Evolutionary conservation across 2,797 vertebrate genomes (phyloP).

Genomic region (Gallirallus australis): DNA sequence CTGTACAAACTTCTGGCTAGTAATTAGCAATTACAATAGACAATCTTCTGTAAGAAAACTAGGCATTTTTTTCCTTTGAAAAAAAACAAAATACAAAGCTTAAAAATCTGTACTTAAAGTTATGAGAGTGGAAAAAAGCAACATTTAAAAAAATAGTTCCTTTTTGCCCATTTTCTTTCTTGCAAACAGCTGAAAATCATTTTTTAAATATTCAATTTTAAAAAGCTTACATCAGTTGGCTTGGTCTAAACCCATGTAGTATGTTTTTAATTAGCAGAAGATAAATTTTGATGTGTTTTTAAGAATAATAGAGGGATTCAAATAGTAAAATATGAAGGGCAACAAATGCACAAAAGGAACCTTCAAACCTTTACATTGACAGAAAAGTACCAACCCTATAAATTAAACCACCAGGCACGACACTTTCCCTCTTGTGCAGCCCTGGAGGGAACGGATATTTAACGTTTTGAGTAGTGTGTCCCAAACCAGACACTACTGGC

Average conservation of each 20-base stretch:
- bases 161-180: background rate
- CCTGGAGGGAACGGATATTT: background rate
- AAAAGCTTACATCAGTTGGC: background rate
- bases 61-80: background rate
- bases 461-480: background rate
- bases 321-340: background rate
- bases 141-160: background rate
- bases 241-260: background rate
- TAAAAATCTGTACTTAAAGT: background rate
- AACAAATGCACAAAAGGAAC: background rate
- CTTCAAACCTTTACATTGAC: background rate
- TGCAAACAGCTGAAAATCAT: background rate
- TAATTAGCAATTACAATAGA: background rate
- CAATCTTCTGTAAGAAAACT: background rate
- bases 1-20: background rate
- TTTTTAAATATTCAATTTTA: background rate
- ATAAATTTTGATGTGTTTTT: background rate
- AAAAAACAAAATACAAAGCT: background rate
- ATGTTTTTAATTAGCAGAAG: background rate
- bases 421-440: background rate
- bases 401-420: background rate
- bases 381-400: background rate
- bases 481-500: background rate
- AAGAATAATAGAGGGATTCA: background rate
- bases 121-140: accelerated